Evolutionary conservation across 2,113 vertebrate genomes (phyloP).

Genomic region (Callospermophilus lateralis): DNA sequence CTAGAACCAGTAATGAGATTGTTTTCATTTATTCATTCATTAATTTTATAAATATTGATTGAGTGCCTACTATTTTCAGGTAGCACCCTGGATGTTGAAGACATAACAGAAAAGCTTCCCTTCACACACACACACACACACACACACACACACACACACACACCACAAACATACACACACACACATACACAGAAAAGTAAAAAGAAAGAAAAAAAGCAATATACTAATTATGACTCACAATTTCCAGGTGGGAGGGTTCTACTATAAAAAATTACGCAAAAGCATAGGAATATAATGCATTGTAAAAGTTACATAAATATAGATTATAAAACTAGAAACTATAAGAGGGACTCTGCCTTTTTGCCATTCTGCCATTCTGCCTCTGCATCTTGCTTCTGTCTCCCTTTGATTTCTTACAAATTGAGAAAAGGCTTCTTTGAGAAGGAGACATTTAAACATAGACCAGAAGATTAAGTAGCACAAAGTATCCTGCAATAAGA

Average conservation of each 20-base stretch:
- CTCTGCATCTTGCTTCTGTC: no score
- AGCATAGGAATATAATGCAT: neutral
- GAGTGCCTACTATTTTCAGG: neutral
- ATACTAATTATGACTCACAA: neutral
- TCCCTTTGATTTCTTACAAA: no score
- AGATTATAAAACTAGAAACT: neutral
- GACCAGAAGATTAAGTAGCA: neutral
- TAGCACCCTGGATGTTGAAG: neutral
- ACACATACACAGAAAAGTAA: no score
- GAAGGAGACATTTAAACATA: constrained; percentile 19
- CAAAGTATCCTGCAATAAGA: neutral
- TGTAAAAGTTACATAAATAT: neutral
- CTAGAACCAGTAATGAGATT: neutral
- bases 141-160: no score
- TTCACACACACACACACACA: neutral
- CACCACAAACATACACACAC: no score
- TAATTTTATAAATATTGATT: neutral
- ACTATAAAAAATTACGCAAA: neutral
- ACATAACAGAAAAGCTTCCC: neutral
- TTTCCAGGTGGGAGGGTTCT: neutral
- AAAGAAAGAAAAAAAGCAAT: neutral
- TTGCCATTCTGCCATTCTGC: no score
- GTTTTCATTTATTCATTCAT: neutral
- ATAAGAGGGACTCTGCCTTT: neutral
- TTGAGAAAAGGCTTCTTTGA: neutral